Evolutionary conservation across 2,888 invertebrate genomes (phyloP), one percentile per base, ranked within the genome.

Genomic region (Apoderus coryli): DNA sequence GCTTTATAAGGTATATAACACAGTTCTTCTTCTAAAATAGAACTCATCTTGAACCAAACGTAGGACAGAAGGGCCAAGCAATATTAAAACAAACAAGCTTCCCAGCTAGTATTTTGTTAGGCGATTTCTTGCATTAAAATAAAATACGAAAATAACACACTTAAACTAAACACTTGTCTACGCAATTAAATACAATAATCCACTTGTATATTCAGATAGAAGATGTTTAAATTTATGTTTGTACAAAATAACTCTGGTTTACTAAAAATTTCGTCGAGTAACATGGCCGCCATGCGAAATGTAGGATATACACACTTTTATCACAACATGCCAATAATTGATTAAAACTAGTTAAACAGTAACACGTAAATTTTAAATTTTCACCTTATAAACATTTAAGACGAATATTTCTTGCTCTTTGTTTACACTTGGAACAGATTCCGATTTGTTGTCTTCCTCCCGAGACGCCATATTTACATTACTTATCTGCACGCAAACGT

Each of bases 391-490:
- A 44, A 54, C 52, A 40, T 46, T 50, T 43, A 54, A 42, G 51
- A 50, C 48, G 51, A 49, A 51, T 51, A 46, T 51, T 49, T 55
- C 53, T 47, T 47, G 49, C 33, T 53, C 51, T 47, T 46, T 51
- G 49, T 52, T 52, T 50, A 50, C 47, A 46, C 52, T 48, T 47
- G 47, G 45, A 49, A 46, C 49, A 50, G 47, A 52, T 49, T 50
- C 50, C 41, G 48, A 48, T 52, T 54, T 55, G 50, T 54, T 56
- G 52, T 53, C 53, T 46, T 54, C 56, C 47, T 52, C 54, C 44
- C 48, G 47, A 43, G 53, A 54, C 56, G 56, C 57, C 57, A 57
- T 56, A 54, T 56, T 57, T 54, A 54, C 53, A 53, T 48, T 43
- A 48, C 40, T 43, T 45, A 37, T 38, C 38, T 44, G 42, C 48